phyloP scores from a whole-genome alignment of 2,888 invertebrate genomes.

The Monoplex corrugatus region DNA sequence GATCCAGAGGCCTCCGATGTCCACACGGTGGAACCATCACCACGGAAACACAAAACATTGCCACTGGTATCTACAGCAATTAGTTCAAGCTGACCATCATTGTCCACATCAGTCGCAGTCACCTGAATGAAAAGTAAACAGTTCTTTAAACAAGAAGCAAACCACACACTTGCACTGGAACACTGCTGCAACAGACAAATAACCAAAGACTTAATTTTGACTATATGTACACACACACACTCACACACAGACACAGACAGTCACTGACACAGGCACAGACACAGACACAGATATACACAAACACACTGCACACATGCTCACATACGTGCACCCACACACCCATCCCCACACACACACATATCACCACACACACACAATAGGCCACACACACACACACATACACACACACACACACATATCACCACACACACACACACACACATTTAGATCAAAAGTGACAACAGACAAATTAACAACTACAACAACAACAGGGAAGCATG shows the following conservation, averaged over 20 bases:
- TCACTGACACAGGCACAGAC: background rate
- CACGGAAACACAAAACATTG: slow-evolving; percentile 71
- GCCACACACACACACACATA: background rate
- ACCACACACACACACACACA: background rate
- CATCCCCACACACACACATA: background rate
- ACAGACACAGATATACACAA: background rate
- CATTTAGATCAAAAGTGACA: background rate
- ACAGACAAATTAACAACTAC: background rate
- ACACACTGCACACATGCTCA: background rate
- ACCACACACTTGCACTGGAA: background rate
- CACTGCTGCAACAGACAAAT: background rate
- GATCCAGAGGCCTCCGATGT: slow-evolving; percentile 70
- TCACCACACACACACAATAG: background rate
- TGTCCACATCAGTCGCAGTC: slow-evolving; percentile 74
- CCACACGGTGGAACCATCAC: slow-evolving; percentile 70
- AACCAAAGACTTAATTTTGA: background rate
- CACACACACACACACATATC: background rate
- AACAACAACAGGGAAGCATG: background rate
- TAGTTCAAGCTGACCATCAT: slow-evolving; percentile 71
- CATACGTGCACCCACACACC: background rate
- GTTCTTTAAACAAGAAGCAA: background rate
- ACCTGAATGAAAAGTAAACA: slow-evolving; percentile 61
- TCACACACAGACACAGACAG: background rate
- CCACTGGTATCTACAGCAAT: slow-evolving; percentile 74
- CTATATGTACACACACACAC: background rate